These are phyloP conservation scores for Drosophila lutescens DNA, from an alignment of 2,888 invertebrate genomes.

Conservation along the genomic window DNA sequence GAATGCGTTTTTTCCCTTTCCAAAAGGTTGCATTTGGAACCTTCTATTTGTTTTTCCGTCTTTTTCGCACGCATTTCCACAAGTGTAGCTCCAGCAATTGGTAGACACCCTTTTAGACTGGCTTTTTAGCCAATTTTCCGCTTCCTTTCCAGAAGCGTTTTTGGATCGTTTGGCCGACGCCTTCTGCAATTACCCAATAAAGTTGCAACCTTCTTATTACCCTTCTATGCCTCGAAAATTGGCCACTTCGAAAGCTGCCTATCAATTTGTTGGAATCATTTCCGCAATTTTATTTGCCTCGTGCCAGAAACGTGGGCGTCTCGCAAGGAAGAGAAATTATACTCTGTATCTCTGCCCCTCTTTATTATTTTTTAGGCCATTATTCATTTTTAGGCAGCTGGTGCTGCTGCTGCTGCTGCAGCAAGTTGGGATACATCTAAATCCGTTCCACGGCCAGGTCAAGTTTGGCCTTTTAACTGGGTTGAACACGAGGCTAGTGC, in stretches of 20 bases:
- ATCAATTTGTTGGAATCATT: slow-evolving; percentile 81
- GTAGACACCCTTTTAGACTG: background rate
- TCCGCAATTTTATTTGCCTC: slow-evolving; percentile 79
- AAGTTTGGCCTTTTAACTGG: slow-evolving; percentile 79
- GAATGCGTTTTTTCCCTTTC: background rate
- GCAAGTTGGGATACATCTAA: slow-evolving; percentile 66
- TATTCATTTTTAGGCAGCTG: slow-evolving; percentile 65
- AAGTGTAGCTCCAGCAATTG: background rate
- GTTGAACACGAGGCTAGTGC: slow-evolving; percentile 73
- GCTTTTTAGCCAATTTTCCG: background rate
- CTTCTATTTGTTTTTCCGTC: background rate
- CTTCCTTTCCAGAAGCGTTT: slow-evolving; percentile 26
- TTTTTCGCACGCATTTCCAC: background rate
- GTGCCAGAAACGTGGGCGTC: slow-evolving; percentile 74
- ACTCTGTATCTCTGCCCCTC: slow-evolving; percentile 20
- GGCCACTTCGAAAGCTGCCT: slow-evolving; percentile 60
- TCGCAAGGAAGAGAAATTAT: slow-evolving; percentile 44
- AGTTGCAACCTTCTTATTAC: slow-evolving; percentile 27
- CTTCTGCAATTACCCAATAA: slow-evolving; percentile 41
- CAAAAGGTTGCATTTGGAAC: background rate
- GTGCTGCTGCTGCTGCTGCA: slow-evolving; percentile 30
- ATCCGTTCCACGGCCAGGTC: slow-evolving; percentile 75
- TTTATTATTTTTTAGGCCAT: slow-evolving; percentile 48
- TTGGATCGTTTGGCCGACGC: slow-evolving; percentile 7
- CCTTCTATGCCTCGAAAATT: slow-evolving; percentile 2